Evolutionary conservation across 2,888 invertebrate genomes (phyloP), one percentile per base, ranked within the genome.

Genomic region (Meandrusa payeni): DNA sequence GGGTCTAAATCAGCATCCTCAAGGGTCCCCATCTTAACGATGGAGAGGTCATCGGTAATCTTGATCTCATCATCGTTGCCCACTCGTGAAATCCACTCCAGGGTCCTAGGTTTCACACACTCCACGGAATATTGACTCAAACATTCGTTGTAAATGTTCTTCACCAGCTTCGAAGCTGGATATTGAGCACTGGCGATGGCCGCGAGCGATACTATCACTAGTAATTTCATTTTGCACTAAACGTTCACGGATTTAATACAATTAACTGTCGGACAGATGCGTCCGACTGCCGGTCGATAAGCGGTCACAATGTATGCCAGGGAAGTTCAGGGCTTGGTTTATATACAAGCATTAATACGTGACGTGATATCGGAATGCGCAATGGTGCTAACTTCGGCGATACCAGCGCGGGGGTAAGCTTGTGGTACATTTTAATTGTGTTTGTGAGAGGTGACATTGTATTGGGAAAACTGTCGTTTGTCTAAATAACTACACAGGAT

Each of bases 61-160:
- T 89, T 90, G 53, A 95, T 92, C 65, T 91, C 91, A 42, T 93
- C 92, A 57, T 93, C 89, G 57, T 90, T 88, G 10, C 90, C 77
- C 2, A 92, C 93, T 46, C 89, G 86, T 55, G 91, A 92, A 57
- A 94, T 89, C 92, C 94, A 95, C 52, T 91, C 89, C 64, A 95
- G 73, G 29, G 95, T 90, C 74, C 94, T 94, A 4, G 95, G 95
- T 61, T 93, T 93, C 40, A 93, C 92, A 78, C 95, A 95, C 61
- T 90, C 89, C 50, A 92, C 85, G 26, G 92, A 92, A 61, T 92
- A 91, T 60, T 92, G 90, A 67, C 91, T 91, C 32, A 93, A 68
- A 61, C 94, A 94, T 69, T 90, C 89, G 38, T 88, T 76, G 69
- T 93, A 93, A 76, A 93, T 91, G 61, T 92, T 93, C 50, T 81